Percentiles rank a stretch among this genome's conserved stretches.
phyloP scores from a whole-genome alignment of 92 coral and sea anemone genomes.

The Zoanthus gigantus region DNA sequence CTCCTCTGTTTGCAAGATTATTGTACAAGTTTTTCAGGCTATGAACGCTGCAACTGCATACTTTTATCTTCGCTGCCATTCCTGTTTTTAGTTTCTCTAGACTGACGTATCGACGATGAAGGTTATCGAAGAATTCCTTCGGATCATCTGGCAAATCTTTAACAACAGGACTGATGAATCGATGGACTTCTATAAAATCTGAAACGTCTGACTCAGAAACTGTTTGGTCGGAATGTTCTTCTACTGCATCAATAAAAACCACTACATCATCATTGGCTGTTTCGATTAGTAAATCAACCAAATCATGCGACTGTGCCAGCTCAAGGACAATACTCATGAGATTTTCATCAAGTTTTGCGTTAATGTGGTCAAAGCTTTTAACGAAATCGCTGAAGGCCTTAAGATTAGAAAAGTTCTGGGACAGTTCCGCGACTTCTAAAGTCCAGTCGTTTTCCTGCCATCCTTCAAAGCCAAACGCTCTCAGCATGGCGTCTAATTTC shows the following conservation, averaged over 20 bases:
- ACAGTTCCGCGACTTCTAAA: neutral
- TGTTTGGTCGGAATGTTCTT: slow-evolving; percentile 77
- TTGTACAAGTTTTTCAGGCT: slow-evolving; percentile 81
- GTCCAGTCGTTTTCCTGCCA: neutral
- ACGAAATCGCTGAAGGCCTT: slow-evolving; percentile 9
- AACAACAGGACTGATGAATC: slow-evolving; percentile 64
- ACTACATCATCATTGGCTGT: slow-evolving; percentile 74
- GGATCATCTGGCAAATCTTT: slow-evolving; percentile 43
- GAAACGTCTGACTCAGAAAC: slow-evolving; percentile 75
- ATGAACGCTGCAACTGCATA: slow-evolving; percentile 82
- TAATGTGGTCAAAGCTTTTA: slow-evolving; percentile 16
- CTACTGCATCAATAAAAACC: slow-evolving; percentile 79
- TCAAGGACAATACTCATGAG: slow-evolving; percentile 37
- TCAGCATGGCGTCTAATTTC: slow-evolving; percentile 26
- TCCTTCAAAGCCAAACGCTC: slow-evolving; percentile 27
- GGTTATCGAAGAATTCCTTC: slow-evolving; percentile 28
- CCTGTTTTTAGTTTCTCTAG: slow-evolving; percentile 35
- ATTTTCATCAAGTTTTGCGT: slow-evolving; percentile 19
- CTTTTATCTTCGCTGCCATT: slow-evolving; percentile 73
- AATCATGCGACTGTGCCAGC: slow-evolving; percentile 64
- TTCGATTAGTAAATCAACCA: slow-evolving; percentile 62
- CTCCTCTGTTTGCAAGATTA: slow-evolving; percentile 92
- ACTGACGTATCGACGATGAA: slow-evolving; percentile 28
- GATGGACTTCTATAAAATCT: slow-evolving; percentile 76
- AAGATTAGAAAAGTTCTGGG: neutral